Conservation (phyloP, 1,140 invertebrate species). For the Eubasilissa regina region DNA sequence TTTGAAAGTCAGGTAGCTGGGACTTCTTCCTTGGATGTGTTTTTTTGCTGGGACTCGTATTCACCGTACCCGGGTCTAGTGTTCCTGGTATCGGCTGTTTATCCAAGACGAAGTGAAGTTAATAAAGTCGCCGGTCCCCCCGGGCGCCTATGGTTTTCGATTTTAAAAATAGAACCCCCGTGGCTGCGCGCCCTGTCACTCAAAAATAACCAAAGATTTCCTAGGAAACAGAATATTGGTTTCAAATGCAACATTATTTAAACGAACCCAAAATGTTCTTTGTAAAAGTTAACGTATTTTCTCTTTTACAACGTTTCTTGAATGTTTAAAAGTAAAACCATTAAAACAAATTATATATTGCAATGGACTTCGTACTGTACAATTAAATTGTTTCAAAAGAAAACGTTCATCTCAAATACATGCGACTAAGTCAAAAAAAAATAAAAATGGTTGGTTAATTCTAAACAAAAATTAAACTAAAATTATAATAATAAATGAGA, state of each 20-base stretch:
- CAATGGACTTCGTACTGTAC: too few relatives aligned
- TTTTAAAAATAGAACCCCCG: slow-evolving; percentile 52
- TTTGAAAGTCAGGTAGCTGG: slow-evolving; percentile 50
- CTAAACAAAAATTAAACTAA: too few relatives aligned
- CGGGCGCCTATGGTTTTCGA: slow-evolving; percentile 32
- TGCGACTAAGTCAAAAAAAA: too few relatives aligned
- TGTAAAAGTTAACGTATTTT: slow-evolving; percentile 7
- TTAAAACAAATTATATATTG: background rate
- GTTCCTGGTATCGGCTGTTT: slow-evolving; percentile 27
- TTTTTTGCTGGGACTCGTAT: slow-evolving; percentile 52
- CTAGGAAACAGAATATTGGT: slow-evolving; percentile 45
- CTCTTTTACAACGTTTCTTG: slow-evolving; percentile 29
- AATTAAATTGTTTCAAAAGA: slow-evolving; percentile 6
- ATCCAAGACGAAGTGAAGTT: slow-evolving; percentile 35
- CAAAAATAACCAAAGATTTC: slow-evolving; percentile 45
- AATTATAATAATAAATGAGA: too few relatives aligned
- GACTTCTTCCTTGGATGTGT: background rate
- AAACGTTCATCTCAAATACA: too few relatives aligned
- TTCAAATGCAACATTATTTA: slow-evolving; percentile 37
- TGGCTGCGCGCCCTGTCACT: slow-evolving; percentile 33
- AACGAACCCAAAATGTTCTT: background rate
- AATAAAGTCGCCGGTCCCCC: slow-evolving; percentile 39
- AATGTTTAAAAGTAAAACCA: background rate
- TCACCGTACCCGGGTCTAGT: slow-evolving; percentile 12
- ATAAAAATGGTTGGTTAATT: too few relatives aligned